Percentiles rank a stretch among this genome's conserved stretches.
phyloP scores from a whole-genome alignment of 2,797 vertebrate genomes.

The Tolypeutes matacus region DNA sequence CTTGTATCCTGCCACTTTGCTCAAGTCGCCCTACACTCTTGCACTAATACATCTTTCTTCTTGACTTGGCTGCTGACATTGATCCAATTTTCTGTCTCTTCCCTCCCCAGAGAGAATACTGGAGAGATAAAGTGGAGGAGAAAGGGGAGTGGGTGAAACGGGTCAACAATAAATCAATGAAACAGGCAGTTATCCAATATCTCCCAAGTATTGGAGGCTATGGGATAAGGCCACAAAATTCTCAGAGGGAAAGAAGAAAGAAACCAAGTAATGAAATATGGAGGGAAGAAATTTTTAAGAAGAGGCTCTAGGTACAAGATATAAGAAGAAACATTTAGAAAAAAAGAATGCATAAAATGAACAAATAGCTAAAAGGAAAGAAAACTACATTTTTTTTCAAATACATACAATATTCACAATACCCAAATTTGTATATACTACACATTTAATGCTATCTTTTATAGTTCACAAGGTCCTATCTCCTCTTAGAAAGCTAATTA shows the following conservation, averaged over 20 bases:
- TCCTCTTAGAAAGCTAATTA: conserved; percentile 6
- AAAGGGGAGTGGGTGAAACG: neutral
- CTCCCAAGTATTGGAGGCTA: neutral
- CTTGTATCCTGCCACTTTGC: too few relatives aligned
- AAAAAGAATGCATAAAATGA: neutral
- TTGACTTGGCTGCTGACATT: neutral
- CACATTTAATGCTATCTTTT: neutral
- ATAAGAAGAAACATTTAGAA: conserved; percentile 17
- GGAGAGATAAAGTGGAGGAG: neutral
- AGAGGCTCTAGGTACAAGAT: neutral
- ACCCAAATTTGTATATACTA: neutral
- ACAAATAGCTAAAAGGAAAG: conserved; percentile 27
- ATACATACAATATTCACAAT: neutral
- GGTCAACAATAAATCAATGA: conserved; percentile 22
- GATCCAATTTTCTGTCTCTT: conserved; percentile 40
- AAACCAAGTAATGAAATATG: neutral
- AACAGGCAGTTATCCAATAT: neutral
- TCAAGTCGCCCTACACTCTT: neutral
- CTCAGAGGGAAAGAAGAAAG: conserved; percentile 21
- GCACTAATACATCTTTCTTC: neutral
- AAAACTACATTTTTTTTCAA: neutral
- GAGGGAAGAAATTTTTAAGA: conserved; percentile 8
- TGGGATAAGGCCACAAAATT: neutral
- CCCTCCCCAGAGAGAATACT: neutral
- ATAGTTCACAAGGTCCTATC: neutral